Percentiles rank a stretch among this genome's conserved stretches.
Evolutionary conservation across 2,797 vertebrate genomes (phyloP).

Genomic region (Periparus ater): DNA sequence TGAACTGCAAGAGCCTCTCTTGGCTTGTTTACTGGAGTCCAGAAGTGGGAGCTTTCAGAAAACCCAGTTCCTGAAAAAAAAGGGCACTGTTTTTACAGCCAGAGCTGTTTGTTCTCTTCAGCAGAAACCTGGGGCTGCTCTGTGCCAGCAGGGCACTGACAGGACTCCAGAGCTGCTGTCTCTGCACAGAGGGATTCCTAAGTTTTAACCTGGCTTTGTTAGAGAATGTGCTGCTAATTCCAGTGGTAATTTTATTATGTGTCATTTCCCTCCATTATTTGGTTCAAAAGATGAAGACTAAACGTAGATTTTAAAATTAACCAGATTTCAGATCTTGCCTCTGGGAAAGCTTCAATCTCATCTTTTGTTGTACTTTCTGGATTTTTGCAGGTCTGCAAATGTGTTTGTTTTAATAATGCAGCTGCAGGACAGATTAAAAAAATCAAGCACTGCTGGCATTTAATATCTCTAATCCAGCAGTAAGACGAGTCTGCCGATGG

Average conservation of each 20-base stretch:
- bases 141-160: rapidly evolving
- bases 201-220: background rate
- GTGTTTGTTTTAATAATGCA: slow-evolving; percentile 66
- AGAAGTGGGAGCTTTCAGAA: background rate
- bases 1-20: background rate
- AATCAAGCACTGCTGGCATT: slow-evolving; percentile 22
- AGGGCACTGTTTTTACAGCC: background rate
- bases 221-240: slow-evolving; percentile 39
- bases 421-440: slow-evolving; percentile 61
- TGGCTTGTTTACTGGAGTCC: background rate
- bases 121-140: background rate
- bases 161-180: background rate
- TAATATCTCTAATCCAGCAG: slow-evolving; percentile 60
- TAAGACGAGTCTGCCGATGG: slow-evolving; percentile 50
- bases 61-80: background rate
- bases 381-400: slow-evolving; percentile 61
- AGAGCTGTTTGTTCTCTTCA: background rate
- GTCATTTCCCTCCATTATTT: slow-evolving; percentile 47
- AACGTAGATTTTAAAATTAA: slow-evolving; percentile 26
- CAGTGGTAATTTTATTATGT: slow-evolving; percentile 46
- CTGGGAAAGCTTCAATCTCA: slow-evolving; percentile 40
- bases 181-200: background rate
- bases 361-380: slow-evolving; percentile 53
- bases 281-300: slow-evolving; percentile 62
- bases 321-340: slow-evolving; percentile 33